phyloP scores from a whole-genome alignment of 1,140 invertebrate species.

The Plutomurus gul region DNA sequence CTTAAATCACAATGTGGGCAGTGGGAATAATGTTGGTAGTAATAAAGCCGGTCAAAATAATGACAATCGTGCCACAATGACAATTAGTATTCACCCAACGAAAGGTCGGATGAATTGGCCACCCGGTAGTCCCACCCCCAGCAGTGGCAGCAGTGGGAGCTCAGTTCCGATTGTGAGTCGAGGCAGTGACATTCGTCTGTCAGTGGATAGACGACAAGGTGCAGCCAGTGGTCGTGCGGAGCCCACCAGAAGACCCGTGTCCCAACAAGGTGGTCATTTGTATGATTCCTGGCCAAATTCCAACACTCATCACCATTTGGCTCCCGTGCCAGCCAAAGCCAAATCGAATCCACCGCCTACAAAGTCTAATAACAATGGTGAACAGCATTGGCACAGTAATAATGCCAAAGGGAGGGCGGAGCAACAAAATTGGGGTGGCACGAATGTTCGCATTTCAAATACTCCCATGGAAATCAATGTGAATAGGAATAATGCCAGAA shows the following conservation, averaged over 20 bases:
- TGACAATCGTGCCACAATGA: background rate
- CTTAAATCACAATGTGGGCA: background rate
- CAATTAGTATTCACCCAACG: background rate
- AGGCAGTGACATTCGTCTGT: constrained; percentile 2
- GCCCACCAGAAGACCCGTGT: constrained; percentile 38
- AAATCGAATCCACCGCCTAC: background rate
- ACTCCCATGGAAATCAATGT: constrained; percentile 30
- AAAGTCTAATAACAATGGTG: background rate
- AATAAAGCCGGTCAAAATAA: background rate
- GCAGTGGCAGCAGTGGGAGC: background rate
- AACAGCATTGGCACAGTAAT: background rate
- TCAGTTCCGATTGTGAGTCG: background rate
- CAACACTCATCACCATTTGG: constrained; percentile 52
- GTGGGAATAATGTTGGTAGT: background rate
- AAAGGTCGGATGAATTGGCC: constrained; percentile 1
- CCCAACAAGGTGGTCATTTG: constrained; percentile 50
- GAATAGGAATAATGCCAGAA: background rate
- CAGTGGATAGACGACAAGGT: background rate
- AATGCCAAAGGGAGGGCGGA: background rate
- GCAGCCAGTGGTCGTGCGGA: background rate
- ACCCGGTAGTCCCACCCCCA: background rate
- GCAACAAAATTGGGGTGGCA: constrained; percentile 25
- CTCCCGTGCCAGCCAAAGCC: constrained; percentile 35
- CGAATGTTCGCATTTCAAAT: constrained; percentile 29
- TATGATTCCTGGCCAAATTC: constrained; percentile 54